Evolutionary conservation across 2,797 vertebrate genomes (phyloP).

Genomic region (Buphagus erythrorhynchus): DNA sequence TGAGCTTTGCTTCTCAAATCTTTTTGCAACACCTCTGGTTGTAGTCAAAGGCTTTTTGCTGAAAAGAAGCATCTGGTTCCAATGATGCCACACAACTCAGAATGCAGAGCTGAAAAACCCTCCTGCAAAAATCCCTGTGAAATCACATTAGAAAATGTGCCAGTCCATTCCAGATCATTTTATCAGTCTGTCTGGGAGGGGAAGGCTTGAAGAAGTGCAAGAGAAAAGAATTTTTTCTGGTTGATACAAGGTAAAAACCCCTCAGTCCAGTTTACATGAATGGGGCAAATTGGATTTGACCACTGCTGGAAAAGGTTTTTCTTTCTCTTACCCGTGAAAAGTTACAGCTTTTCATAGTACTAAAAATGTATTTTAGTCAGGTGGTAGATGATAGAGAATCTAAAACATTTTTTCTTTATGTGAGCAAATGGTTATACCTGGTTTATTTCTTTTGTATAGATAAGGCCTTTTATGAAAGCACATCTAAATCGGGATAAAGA

Average conservation of each 20-base stretch:
- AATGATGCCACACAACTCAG: neutral
- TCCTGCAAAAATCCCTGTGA: neutral
- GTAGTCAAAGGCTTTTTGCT: neutral
- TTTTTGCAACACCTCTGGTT: neutral
- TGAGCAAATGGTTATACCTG: neutral
- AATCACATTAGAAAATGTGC: neutral
- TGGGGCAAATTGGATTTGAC: neutral
- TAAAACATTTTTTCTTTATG: neutral
- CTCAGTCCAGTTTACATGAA: neutral
- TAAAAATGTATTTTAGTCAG: neutral
- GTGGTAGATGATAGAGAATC: neutral
- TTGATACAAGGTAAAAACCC: neutral
- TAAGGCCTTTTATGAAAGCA: conserved; percentile 98
- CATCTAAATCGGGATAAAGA: conserved; percentile 98
- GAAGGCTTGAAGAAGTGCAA: neutral
- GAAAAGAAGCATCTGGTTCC: neutral
- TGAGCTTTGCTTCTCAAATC: neutral
- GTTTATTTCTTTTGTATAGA: conserved; percentile 76
- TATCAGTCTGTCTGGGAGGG: neutral
- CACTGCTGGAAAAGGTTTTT: neutral
- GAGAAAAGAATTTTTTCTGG: neutral
- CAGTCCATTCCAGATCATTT: neutral
- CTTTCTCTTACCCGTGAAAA: neutral
- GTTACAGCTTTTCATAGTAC: neutral
- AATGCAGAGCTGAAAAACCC: neutral